Evolutionary conservation across 1,140 invertebrate species (phyloP).

Genomic region (Procambarus virginalis): DNA sequence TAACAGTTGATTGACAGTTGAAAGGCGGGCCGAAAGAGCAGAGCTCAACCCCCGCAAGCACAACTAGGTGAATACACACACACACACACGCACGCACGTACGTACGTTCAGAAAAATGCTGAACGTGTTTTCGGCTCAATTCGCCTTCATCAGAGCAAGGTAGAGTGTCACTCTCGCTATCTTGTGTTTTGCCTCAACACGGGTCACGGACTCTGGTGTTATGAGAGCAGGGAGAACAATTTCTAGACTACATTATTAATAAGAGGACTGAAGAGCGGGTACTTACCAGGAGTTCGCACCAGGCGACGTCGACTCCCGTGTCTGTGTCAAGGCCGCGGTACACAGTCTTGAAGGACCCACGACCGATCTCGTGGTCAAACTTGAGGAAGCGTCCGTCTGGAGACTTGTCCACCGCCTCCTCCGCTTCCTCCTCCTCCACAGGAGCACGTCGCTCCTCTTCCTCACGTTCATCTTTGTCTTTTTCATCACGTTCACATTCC

Average conservation of each 20-base stretch:
- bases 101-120: too few relatives aligned
- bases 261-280: not conserved
- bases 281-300: constrained; percentile 96
- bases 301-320: constrained; percentile 98
- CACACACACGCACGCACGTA: too few relatives aligned
- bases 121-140: too few relatives aligned
- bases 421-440: constrained; percentile 80
- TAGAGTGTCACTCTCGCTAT: too few relatives aligned
- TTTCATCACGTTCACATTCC: constrained; percentile 67
- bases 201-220: too few relatives aligned
- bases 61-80: too few relatives aligned
- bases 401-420: constrained; percentile 91
- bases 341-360: constrained; percentile 99
- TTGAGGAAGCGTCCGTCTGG: constrained; percentile 97
- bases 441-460: constrained; percentile 56
- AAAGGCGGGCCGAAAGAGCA: too few relatives aligned
- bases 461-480: constrained; percentile 69
- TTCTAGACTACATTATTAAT: not conserved
- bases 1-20: too few relatives aligned
- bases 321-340: constrained; percentile 98
- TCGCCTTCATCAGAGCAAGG: too few relatives aligned
- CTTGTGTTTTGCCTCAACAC: too few relatives aligned
- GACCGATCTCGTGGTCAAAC: constrained; percentile 98
- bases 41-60: too few relatives aligned
- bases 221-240: too few relatives aligned